Evolutionary conservation across 1,140 invertebrate species (phyloP), one percentile per base, ranked within the genome.

Genomic region (Plectus sambesii): DNA sequence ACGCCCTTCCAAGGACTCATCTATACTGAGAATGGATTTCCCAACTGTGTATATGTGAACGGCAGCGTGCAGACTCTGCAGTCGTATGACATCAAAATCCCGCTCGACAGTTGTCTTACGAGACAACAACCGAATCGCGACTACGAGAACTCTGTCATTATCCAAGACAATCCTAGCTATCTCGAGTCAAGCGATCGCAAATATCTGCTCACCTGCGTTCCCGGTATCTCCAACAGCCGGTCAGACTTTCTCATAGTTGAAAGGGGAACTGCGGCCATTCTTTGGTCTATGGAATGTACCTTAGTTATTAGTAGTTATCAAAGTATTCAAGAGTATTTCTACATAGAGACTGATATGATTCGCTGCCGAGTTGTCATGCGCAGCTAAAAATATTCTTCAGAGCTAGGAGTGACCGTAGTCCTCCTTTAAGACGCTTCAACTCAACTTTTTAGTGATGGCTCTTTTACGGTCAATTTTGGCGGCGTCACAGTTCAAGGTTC

Each of bases 1-100:
- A 41, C 47, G 5, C 46, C 49, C 3, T 65, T 65, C 42, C 49
- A 41, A 9, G 63, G 63, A 9, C 53, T 67, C n/a, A 56, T 65
- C 42, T 68, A 68, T 41, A 59, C 47, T 29, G 64, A 68, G 43
- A 48, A 66, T 24, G 63, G 65, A 3, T 54, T 43, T 15, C 63
- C 63, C 22, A 66, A 66, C 42, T 66, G 63, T 55, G 55, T 66
- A 30, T 68, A 66, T 50, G 55, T 66, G 12, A 68, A 66, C 55
- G 63, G 66, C 8, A 58, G 59, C 12, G 58, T 68, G 37, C 56
- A 66, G 19, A 48, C 64, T 27, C 53, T 60, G 35, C 51, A 33
- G 22, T 48, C 43, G 27, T 66, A 66, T 46, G 54, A 62, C n/a
- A 36, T 68, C 23, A 66, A 66, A 61, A 65, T 66, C 23, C 63